These are phyloP conservation scores for Pampusana beccarii DNA, from an alignment of 2,113 vertebrate genomes.

Conservation along the genomic window DNA sequence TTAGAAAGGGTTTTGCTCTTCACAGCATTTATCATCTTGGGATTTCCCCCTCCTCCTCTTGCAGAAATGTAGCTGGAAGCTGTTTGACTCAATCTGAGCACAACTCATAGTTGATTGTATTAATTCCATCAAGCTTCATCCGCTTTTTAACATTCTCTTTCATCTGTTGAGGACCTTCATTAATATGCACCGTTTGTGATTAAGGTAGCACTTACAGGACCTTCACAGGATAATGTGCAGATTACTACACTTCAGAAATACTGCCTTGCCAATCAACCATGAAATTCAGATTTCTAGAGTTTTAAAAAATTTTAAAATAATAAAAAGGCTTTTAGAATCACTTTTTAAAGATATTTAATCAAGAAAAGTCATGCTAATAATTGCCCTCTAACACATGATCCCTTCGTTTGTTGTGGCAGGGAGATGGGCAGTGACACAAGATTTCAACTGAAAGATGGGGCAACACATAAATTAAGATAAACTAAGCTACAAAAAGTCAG, in stretches of 20 bases:
- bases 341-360: neutral
- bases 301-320: neutral
- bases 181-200: slow-evolving; percentile 52
- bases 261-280: neutral
- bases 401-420: neutral
- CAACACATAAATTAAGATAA: neutral
- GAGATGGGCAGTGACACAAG: neutral
- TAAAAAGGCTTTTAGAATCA: neutral
- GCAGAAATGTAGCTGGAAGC: slow-evolving; percentile 30
- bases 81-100: slow-evolving; percentile 30
- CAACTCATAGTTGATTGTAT: neutral
- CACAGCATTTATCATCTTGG: neutral
- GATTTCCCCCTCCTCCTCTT: neutral
- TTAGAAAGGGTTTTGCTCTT: slow-evolving; percentile 34
- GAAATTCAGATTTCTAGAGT: neutral
- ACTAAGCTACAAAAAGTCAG: neutral
- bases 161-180: slow-evolving; percentile 10
- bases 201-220: slow-evolving; percentile 41
- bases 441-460: neutral
- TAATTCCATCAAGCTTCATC: slow-evolving; percentile 36
- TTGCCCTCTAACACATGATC: neutral
- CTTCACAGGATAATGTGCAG: neutral
- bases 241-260: neutral
- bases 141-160: slow-evolving; percentile 57
- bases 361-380: neutral